phyloP scores from a whole-genome alignment of 64 coral and sea anemone species.

The Dendrophyllia cribrosa region DNA sequence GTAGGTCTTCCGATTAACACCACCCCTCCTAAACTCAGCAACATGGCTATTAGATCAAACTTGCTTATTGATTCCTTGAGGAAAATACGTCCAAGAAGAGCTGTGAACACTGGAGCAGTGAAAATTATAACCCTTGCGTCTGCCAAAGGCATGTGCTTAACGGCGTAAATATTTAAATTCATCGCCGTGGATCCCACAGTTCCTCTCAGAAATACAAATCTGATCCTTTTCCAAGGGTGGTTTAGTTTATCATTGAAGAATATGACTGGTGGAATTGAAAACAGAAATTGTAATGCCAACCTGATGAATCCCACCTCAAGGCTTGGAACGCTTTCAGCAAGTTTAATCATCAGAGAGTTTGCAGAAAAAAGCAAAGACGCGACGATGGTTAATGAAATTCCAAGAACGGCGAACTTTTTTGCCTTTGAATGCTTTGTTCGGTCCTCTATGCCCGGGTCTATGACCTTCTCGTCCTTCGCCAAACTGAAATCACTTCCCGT shows the following conservation, averaged over 20 bases:
- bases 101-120: slow-evolving; percentile 35
- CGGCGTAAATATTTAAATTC: slow-evolving; percentile 17
- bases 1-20: slow-evolving; percentile 39
- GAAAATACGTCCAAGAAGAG: slow-evolving; percentile 52
- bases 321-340: slow-evolving; percentile 28
- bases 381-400: slow-evolving; percentile 9
- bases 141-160: slow-evolving; percentile 60
- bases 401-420: background rate
- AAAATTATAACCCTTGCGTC: slow-evolving; percentile 72
- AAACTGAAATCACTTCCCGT: background rate
- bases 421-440: background rate
- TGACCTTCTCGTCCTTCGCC: background rate
- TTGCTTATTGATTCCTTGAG: slow-evolving; percentile 39
- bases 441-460: background rate
- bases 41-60: slow-evolving; percentile 34
- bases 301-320: slow-evolving; percentile 38
- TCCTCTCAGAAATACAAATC: slow-evolving; percentile 19
- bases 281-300: background rate
- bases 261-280: slow-evolving; percentile 29
- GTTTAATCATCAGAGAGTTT: slow-evolving; percentile 26
- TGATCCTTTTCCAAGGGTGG: background rate
- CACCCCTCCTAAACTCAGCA: slow-evolving; percentile 62
- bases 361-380: slow-evolving; percentile 6
- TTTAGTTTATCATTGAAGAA: background rate
- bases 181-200: slow-evolving; percentile 9